These are phyloP conservation scores for Pycnonotus jocosus DNA, from an alignment of 2,113 vertebrate genomes.

Conservation along the genomic window DNA sequence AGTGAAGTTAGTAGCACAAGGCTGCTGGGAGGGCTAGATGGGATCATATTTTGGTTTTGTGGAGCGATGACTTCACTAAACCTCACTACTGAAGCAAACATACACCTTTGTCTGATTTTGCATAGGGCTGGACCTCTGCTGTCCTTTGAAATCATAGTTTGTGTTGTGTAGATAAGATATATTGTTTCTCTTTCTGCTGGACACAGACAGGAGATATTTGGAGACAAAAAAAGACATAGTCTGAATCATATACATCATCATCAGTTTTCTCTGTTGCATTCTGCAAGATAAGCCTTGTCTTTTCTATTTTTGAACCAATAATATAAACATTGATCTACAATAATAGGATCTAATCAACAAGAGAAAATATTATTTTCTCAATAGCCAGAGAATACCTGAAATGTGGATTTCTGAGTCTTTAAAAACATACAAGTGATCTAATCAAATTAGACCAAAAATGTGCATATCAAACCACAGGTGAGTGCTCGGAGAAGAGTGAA, in stretches of 20 bases:
- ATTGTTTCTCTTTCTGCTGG: neutral
- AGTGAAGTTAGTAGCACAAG: neutral
- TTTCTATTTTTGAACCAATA: neutral
- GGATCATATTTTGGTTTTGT: neutral
- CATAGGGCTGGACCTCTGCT: neutral
- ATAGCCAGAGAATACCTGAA: neutral
- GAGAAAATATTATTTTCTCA: neutral
- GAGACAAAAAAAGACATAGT: neutral
- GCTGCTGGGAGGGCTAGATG: neutral
- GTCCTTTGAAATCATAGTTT: neutral
- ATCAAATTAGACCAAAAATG: neutral
- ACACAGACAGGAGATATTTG: neutral
- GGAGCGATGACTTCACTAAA: neutral
- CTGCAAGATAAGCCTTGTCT: neutral
- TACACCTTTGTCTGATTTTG: neutral
- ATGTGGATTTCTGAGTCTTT: neutral
- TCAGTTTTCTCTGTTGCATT: neutral
- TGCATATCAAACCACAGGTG: neutral
- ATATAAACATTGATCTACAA: neutral
- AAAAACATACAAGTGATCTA: neutral
- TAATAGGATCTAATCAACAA: neutral
- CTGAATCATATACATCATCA: neutral
- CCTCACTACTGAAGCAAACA: neutral
- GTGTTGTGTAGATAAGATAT: neutral
- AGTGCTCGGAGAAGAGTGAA: accelerated